Evolutionary conservation across 2,797 vertebrate genomes (phyloP).

Genomic region (Cryptoprocta ferox): DNA sequence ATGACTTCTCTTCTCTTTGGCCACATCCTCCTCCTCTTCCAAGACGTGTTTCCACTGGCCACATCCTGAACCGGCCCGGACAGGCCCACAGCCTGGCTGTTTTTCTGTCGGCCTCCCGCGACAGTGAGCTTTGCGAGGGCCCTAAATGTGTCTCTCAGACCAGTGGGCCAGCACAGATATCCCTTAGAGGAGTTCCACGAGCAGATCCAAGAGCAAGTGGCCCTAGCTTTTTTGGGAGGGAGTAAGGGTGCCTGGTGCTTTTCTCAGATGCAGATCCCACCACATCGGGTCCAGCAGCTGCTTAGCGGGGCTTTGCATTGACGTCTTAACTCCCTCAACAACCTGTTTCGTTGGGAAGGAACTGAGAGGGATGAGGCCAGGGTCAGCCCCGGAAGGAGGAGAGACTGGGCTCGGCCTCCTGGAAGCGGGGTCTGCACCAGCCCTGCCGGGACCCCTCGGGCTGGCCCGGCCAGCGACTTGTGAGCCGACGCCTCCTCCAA

Average conservation of each 20-base stretch:
- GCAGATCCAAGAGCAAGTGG: neutral
- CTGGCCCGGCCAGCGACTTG: neutral
- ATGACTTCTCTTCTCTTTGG: neutral
- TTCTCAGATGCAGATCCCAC: neutral
- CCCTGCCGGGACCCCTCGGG: neutral
- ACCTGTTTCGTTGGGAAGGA: neutral
- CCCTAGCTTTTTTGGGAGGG: neutral
- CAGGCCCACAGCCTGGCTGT: neutral
- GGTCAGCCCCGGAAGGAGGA: neutral
- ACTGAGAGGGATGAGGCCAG: neutral
- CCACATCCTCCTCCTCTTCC: neutral
- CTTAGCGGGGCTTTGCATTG: neutral
- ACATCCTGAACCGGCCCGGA: too few relatives aligned
- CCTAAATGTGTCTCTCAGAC: neutral
- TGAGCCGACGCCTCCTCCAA: neutral
- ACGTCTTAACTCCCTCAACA: neutral
- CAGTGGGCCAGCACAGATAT: neutral
- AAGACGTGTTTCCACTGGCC: neutral
- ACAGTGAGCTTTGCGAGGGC: neutral
- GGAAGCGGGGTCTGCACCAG: neutral
- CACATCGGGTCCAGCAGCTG: too few relatives aligned
- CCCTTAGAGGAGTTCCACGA: neutral
- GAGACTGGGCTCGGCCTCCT: accelerated
- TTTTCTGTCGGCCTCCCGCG: neutral
- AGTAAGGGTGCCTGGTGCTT: accelerated